A percentile compares a stretch with the other conserved stretches of the same genome.
phyloP scores from a whole-genome alignment of 2,797 vertebrate genomes.

The Harpagifer antarcticus region DNA sequence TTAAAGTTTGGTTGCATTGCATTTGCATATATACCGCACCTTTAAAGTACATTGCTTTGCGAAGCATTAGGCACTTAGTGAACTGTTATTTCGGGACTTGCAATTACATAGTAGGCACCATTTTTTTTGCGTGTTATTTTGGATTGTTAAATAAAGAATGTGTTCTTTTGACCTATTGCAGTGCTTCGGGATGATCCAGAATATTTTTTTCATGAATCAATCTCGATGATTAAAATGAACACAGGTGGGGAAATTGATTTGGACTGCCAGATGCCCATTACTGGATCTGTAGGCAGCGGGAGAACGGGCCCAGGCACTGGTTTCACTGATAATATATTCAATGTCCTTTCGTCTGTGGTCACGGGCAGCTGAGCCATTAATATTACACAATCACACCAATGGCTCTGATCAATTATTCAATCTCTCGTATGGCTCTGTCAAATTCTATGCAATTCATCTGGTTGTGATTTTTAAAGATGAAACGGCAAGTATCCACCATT shows the following conservation, averaged over 20 bases:
- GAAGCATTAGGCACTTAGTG: slow-evolving; percentile 19
- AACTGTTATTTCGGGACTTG: slow-evolving; percentile 41
- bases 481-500: slow-evolving; percentile 50
- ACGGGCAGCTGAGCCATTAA: slow-evolving; percentile 76
- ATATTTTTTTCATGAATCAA: slow-evolving; percentile 81
- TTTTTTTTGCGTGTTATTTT: slow-evolving; percentile 39
- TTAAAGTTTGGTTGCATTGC: not conserved
- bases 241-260: slow-evolving; percentile 77
- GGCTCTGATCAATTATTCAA: slow-evolving; percentile 77
- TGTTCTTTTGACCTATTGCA: slow-evolving; percentile 54
- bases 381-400: slow-evolving; percentile 77
- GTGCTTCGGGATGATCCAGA: slow-evolving; percentile 32
- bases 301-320: slow-evolving; percentile 44
- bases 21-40: not conserved
- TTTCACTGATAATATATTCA: slow-evolving; percentile 73
- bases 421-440: slow-evolving; percentile 64
- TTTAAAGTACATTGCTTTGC: slow-evolving; percentile 16
- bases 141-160: slow-evolving; percentile 64
- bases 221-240: slow-evolving; percentile 76
- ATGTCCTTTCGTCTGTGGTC: slow-evolving; percentile 71
- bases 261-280: slow-evolving; percentile 70
- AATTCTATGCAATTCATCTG: slow-evolving; percentile 63
- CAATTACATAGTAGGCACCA: slow-evolving; percentile 23
- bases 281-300: slow-evolving; percentile 54
- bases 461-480: slow-evolving; percentile 61